A percentile compares a stretch with the other conserved stretches of the same genome.
These are phyloP conservation scores for Xyliphius kryptos DNA, from an alignment of 2,113 vertebrate genomes.

Conservation along the genomic window DNA sequence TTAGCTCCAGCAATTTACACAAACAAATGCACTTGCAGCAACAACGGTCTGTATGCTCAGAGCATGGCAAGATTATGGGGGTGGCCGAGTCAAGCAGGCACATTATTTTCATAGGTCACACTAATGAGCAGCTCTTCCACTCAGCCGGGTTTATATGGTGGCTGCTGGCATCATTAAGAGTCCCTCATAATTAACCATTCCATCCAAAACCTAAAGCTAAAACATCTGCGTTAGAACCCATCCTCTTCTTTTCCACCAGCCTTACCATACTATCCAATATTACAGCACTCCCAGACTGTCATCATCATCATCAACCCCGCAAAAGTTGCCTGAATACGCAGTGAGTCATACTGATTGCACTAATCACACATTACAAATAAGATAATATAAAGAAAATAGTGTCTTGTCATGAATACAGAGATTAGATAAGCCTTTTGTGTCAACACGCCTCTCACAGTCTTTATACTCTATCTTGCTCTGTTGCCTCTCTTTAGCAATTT, in stretches of 20 bases:
- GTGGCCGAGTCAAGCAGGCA: slow-evolving; percentile 7
- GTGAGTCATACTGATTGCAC: no score
- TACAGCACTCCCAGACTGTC: slow-evolving; percentile 30
- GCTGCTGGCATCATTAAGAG: slow-evolving; percentile 70
- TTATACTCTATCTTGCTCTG: no score
- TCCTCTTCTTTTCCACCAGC: slow-evolving; percentile 40
- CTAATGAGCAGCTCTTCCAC: slow-evolving; percentile 67
- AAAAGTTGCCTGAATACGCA: no score
- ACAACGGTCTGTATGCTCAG: slow-evolving; percentile 17
- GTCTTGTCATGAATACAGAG: no score
- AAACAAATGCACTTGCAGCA: slow-evolving; percentile 8
- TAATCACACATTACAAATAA: no score
- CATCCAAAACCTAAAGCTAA: slow-evolving; percentile 67
- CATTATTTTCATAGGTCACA: slow-evolving; percentile 45
- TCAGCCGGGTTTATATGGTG: slow-evolving; percentile 66
- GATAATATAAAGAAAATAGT: no score
- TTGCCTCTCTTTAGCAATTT: no score
- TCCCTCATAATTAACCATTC: slow-evolving; percentile 65
- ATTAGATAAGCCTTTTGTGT: no score
- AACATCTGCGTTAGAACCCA: slow-evolving; percentile 62
- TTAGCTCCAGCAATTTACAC: slow-evolving; percentile 45
- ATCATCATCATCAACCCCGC: no score
- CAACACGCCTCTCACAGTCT: no score
- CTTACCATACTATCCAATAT: slow-evolving; percentile 13
- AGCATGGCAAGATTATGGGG: slow-evolving; percentile 7